Evolutionary conservation across 1,140 invertebrate genomes (phyloP).

Genomic region (Drosophila sp.): DNA sequence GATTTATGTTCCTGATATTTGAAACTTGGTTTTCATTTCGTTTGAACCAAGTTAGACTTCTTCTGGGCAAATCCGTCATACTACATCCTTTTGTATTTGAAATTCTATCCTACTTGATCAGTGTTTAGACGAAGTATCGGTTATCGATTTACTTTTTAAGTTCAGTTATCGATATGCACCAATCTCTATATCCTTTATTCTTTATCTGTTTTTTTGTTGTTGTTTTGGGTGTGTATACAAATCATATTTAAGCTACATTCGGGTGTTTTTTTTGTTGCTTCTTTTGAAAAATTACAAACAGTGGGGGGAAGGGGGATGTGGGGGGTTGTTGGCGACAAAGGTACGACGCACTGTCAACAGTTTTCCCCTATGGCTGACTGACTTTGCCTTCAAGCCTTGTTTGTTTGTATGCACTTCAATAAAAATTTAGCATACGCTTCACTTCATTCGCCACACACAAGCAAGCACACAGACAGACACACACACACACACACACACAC

Average conservation of each 20-base stretch:
- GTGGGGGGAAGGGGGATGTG: not conserved
- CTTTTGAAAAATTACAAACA: conserved; percentile 37
- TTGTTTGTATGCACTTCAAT: conserved; percentile 77
- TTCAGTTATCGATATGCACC: no score
- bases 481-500: conserved; percentile 34
- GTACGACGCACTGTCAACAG: conserved; percentile 48
- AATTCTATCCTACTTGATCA: no score
- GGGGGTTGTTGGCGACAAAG: conserved; percentile 1
- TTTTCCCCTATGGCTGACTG: conserved; percentile 44
- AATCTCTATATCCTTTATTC: conserved; percentile 14
- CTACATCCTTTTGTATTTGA: no score
- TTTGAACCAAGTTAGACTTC: no score
- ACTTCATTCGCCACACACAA: conserved; percentile 68
- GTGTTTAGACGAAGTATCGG: no score
- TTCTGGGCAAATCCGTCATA: no score
- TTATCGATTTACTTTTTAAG: no score
- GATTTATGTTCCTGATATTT: no score
- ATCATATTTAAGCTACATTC: conserved; percentile 51
- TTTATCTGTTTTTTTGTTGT: conserved; percentile 20
- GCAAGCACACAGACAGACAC: conserved; percentile 15
- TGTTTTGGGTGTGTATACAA: conserved; percentile 32
- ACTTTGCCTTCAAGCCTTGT: conserved; percentile 53
- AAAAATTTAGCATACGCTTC: conserved; percentile 78
- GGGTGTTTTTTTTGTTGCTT: conserved; percentile 20
- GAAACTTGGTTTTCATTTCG: no score